Evolutionary conservation across 2,888 invertebrate species (phyloP).

Genomic region (Thalpophila matura): DNA sequence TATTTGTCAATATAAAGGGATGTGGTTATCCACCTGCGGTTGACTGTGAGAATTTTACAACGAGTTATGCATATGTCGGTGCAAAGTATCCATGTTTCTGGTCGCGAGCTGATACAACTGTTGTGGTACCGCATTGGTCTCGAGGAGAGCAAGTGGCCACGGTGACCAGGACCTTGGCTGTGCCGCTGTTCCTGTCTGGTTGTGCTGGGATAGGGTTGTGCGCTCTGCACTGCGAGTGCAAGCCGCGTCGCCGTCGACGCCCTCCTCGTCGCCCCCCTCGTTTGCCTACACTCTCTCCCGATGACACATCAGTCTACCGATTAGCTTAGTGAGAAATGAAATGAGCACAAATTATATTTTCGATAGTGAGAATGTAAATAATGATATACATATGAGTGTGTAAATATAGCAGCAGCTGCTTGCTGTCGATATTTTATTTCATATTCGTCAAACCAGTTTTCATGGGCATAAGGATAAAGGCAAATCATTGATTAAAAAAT

Average conservation of each 20-base stretch:
- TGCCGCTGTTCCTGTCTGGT: slow-evolving; percentile 95
- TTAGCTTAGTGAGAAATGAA: slow-evolving; percentile 73
- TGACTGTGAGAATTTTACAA: slow-evolving; percentile 94
- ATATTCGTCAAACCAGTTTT: slow-evolving; percentile 23
- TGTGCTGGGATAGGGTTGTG: slow-evolving; percentile 96
- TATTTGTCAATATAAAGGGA: slow-evolving; percentile 95
- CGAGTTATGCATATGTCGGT: slow-evolving; percentile 93
- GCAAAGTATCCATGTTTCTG: slow-evolving; percentile 92
- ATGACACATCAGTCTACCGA: slow-evolving; percentile 88
- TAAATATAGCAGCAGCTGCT: slow-evolving; percentile 32
- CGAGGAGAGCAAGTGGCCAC: slow-evolving; percentile 95
- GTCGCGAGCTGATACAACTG: slow-evolving; percentile 94
- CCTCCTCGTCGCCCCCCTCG: slow-evolving; percentile 92
- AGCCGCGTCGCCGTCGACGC: slow-evolving; percentile 92
- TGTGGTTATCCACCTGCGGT: slow-evolving; percentile 95
- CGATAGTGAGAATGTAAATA: slow-evolving; percentile 73
- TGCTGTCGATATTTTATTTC: slow-evolving; percentile 45
- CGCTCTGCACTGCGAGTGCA: slow-evolving; percentile 96
- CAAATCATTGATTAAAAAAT: slow-evolving; percentile 16
- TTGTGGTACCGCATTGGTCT: slow-evolving; percentile 96
- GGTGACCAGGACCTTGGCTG: slow-evolving; percentile 95
- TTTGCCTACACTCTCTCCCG: slow-evolving; percentile 89
- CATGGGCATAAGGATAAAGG: slow-evolving; percentile 11
- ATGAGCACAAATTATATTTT: slow-evolving; percentile 68
- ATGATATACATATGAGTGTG: slow-evolving; percentile 54